Evolutionary conservation across 2,888 invertebrate species (phyloP), one percentile per base, ranked within the genome.

Genomic region (Fragum whitleyi): DNA sequence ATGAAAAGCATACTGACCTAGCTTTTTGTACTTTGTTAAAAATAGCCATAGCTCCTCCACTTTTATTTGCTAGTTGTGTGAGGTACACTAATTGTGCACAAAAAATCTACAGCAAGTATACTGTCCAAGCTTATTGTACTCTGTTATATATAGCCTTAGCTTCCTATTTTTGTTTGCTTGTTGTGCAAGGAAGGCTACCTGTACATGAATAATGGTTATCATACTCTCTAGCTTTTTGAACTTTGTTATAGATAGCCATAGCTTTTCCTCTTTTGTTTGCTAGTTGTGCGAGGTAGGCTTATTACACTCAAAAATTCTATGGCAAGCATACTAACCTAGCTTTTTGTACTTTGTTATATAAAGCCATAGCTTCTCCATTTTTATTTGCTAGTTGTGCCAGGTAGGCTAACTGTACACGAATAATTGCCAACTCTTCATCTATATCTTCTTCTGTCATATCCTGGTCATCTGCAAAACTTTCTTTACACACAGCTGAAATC

Each of bases 381-480:
- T 96, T 96, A 0, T 97, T 97, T 94, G 97, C 96, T 93, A 96
- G 96, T 94, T 99, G 99, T 71, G 97, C 95, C 85, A 97, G 97
- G 94, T 96, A 99, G 0, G 97, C 99, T 86, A 97, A 95, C 94
- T 99, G 99, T 19, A 98, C 97, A 90, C 97, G 96, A 81, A 99
- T 98, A 76, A 98, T 96, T 59, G 97, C 97, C 76, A 98, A 95
- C 94, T 99, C 99, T 84, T 97, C 97, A 81, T 97, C 96, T n/a
- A 99, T 97, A 92, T 99, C 99, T 74, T 98, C 98, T 85, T 98
- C 98, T 0, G 96, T 95, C 9, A 96, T 96, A 0, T 97, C 98
- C 2, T 90, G 85, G 92, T 99, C 99, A 86, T 98, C 99, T 78
- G 97, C 96, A 6, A 98, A 95, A 79, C 96, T 96, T 91, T 97